These are phyloP conservation scores for Perizoma flavofasciatum DNA, from an alignment of 2,888 invertebrate genomes.

Conservation along the genomic window DNA sequence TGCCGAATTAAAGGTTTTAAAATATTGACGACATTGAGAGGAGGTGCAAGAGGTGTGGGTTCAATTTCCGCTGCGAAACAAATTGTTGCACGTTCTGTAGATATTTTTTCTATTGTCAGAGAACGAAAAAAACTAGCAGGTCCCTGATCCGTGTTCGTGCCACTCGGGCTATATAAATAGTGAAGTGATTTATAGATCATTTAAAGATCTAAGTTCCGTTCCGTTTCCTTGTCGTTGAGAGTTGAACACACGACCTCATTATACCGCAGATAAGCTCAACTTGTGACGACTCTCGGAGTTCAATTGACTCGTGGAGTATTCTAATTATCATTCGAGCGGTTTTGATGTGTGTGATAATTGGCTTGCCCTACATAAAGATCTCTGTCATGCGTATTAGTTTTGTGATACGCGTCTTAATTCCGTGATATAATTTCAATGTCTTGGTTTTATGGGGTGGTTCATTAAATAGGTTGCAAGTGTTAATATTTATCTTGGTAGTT, in stretches of 20 bases:
- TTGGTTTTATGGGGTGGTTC: slow-evolving; percentile 17
- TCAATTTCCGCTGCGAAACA: too few relatives aligned
- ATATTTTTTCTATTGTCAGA: too few relatives aligned
- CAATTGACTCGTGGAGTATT: slow-evolving; percentile 41
- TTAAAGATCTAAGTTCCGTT: slow-evolving; percentile 1
- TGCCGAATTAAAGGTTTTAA: too few relatives aligned
- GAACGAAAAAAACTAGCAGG: too few relatives aligned
- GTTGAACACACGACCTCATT: slow-evolving; percentile 21
- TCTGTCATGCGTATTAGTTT: slow-evolving; percentile 19
- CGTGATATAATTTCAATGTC: slow-evolving; percentile 26
- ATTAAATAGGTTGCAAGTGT: slow-evolving; percentile 13
- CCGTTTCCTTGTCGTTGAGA: slow-evolving; percentile 5
- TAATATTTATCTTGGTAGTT: slow-evolving; percentile 12
- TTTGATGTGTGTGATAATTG: slow-evolving; percentile 40
- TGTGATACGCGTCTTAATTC: slow-evolving; percentile 21
- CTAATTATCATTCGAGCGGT: slow-evolving; percentile 40
- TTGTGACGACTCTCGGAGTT: slow-evolving; percentile 42
- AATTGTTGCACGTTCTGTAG: too few relatives aligned
- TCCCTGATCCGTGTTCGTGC: too few relatives aligned
- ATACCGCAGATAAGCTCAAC: slow-evolving; percentile 34
- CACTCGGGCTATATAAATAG: not conserved
- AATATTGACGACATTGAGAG: too few relatives aligned
- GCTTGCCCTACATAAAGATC: slow-evolving; percentile 27
- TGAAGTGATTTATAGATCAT: not conserved
- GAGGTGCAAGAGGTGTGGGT: too few relatives aligned